Evolutionary conservation across 2,888 invertebrate species (phyloP).

Genomic region (Smittia sp.): DNA sequence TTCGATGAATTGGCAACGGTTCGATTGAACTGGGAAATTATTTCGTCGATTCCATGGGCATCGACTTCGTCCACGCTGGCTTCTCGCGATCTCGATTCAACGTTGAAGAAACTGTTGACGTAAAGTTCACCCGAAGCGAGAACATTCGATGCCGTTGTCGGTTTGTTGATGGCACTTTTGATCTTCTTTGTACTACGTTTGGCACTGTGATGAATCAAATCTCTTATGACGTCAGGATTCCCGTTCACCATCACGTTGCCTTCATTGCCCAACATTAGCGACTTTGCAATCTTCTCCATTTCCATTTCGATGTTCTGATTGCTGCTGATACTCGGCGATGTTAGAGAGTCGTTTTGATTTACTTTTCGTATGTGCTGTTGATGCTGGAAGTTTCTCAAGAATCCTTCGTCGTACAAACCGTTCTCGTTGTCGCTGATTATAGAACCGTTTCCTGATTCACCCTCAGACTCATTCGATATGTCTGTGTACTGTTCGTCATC

Average conservation of each 20-base stretch:
- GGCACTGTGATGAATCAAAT: conserved; percentile 32
- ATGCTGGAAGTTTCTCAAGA: conserved; percentile 44
- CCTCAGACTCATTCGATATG: conserved; percentile 1
- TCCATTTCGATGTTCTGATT: conserved; percentile 43
- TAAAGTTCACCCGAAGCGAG: conserved; percentile 23
- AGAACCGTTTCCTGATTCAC: conserved; percentile 4
- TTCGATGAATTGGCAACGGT: conserved; percentile 17
- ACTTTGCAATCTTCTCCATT: conserved; percentile 43
- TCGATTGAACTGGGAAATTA: conserved; percentile 4
- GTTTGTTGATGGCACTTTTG: conserved; percentile 27
- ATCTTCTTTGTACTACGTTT: conserved; percentile 27
- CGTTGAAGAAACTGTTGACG: conserved; percentile 27
- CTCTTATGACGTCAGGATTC: conserved; percentile 36
- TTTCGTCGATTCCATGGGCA: conserved; percentile 3
- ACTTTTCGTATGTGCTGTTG: conserved; percentile 4
- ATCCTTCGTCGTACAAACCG: conserved; percentile 63
- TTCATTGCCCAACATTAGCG: conserved; percentile 29
- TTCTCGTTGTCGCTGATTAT: conserved; percentile 55
- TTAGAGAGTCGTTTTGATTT: conserved; percentile 21
- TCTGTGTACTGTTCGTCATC: conserved; percentile 33
- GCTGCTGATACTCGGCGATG: conserved; percentile 33
- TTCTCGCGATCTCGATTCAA: neutral
- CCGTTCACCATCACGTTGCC: neutral
- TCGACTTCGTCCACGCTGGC: conserved; percentile 11
- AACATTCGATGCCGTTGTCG: neutral